Evolutionary conservation across 2,797 vertebrate genomes (phyloP).

Genomic region (Arctocebus calabarensis): DNA sequence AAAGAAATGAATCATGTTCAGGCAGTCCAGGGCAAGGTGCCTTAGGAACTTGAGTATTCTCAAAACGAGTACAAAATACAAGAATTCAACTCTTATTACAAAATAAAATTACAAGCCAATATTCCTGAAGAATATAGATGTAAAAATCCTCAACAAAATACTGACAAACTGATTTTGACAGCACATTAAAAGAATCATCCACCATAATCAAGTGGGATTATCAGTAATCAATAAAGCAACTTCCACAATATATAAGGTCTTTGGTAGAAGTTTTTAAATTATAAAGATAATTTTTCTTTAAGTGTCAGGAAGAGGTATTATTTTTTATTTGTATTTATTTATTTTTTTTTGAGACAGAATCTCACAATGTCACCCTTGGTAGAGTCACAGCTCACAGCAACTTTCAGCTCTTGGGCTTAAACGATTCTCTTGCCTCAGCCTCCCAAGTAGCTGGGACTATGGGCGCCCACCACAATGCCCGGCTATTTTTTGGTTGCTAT

Average conservation of each 20-base stretch:
- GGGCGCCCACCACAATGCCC: too few species aligned
- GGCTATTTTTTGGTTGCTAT: too few species aligned
- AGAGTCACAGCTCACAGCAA: too few species aligned
- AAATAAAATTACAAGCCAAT: neutral
- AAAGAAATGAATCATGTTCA: slow-evolving; percentile 16
- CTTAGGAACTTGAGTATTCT: neutral
- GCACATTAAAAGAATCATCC: neutral
- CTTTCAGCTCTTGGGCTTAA: too few species aligned
- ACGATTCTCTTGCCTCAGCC: too few species aligned
- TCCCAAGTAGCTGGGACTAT: too few species aligned
- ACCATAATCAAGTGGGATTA: neutral
- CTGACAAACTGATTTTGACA: neutral
- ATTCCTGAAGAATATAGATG: neutral
- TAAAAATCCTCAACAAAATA: neutral
- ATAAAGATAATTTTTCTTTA: neutral
- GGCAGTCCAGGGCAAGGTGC: neutral
- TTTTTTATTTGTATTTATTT: too few species aligned
- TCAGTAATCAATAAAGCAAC: neutral
- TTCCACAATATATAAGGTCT: neutral
- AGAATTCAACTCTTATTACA: neutral
- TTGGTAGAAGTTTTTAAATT: slow-evolving; percentile 43
- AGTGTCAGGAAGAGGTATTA: neutral
- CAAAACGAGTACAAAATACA: neutral
- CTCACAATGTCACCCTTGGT: too few species aligned
- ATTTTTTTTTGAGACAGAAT: too few species aligned